Conservation (phyloP, 1,140 invertebrate species). For the Acyrthosiphon pisum region DNA sequence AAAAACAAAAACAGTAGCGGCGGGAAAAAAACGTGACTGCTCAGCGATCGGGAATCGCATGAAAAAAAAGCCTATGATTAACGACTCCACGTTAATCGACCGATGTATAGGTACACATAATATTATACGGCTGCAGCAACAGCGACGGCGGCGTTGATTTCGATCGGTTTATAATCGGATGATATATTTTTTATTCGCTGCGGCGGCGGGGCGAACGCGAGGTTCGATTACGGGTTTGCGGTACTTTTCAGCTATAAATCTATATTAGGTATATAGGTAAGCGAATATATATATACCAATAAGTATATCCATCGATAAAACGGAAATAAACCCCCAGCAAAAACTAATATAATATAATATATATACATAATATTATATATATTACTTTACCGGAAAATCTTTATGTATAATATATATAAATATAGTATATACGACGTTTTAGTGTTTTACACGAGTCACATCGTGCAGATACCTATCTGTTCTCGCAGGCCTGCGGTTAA, state of each 20-base stretch:
- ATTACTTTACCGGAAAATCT: background rate
- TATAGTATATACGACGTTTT: background rate
- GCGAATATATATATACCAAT: background rate
- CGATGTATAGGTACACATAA: background rate
- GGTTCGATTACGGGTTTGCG: background rate
- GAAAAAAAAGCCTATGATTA: background rate
- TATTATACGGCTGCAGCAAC: background rate
- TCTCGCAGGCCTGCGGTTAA: background rate
- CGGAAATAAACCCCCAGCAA: background rate
- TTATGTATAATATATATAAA: background rate
- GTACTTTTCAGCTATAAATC: background rate
- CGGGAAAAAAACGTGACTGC: background rate
- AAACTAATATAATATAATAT: background rate
- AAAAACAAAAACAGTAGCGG: background rate
- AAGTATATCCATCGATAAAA: background rate
- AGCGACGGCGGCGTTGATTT: background rate
- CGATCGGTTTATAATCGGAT: background rate
- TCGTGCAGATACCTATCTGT: background rate
- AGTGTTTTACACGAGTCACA: background rate
- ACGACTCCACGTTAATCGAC: background rate
- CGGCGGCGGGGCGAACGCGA: background rate
- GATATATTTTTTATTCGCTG: conserved; percentile 1
- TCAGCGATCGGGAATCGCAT: background rate
- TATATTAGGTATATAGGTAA: background rate
- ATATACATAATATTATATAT: background rate